Percentiles rank a stretch among this genome's conserved stretches.
Evolutionary conservation across 1,140 invertebrate genomes (phyloP).

Genomic region (Melitaea cinxia): DNA sequence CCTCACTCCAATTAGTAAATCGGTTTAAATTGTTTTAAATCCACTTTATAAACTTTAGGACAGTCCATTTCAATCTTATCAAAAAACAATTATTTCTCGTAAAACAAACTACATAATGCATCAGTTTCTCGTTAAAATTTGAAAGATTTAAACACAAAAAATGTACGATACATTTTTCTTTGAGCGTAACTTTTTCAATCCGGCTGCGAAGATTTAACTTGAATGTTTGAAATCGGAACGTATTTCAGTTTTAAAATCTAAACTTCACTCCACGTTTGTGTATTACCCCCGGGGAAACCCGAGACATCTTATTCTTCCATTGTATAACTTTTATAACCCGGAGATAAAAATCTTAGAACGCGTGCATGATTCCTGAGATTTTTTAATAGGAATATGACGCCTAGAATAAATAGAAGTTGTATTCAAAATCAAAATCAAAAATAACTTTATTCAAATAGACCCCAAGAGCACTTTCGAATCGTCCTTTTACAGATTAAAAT

Average conservation of each 20-base stretch:
- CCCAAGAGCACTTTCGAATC: no score
- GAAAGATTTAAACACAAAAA: constrained; percentile 13
- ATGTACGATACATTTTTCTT: constrained; percentile 19
- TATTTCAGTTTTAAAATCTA: constrained; percentile 46
- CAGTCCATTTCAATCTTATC: background rate
- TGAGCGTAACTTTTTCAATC: constrained; percentile 35
- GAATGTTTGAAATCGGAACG: constrained; percentile 37
- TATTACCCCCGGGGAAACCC: constrained; percentile 40
- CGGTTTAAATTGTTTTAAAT: no score
- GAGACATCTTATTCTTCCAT: constrained; percentile 27
- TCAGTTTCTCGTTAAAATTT: constrained; percentile 1
- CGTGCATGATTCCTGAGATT: constrained; percentile 13
- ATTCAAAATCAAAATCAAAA: background rate
- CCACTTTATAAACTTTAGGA: no score
- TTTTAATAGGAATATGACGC: background rate
- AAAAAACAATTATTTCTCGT: background rate
- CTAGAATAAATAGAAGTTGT: background rate
- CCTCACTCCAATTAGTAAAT: no score
- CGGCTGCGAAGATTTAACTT: constrained; percentile 36
- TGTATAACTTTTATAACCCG: constrained; percentile 32
- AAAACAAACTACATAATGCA: background rate
- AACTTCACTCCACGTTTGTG: constrained; percentile 44
- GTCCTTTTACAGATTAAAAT: no score
- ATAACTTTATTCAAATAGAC: no score
- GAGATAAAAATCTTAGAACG: constrained; percentile 36